Evolutionary conservation across 2,888 invertebrate genomes (phyloP).

Genomic region (Andrena flavipes): DNA sequence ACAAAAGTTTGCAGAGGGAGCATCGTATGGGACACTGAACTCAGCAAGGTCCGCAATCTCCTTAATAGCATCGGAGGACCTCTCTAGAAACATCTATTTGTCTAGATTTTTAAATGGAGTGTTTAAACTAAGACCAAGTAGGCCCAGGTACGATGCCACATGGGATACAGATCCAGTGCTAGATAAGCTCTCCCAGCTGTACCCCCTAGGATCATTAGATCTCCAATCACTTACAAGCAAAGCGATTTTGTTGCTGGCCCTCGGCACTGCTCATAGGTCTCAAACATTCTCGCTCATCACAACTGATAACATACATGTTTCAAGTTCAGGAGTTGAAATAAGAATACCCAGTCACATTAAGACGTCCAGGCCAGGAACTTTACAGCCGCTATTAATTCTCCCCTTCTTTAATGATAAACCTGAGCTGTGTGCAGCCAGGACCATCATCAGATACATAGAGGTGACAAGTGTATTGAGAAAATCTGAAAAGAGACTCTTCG

Average conservation of each 20-base stretch:
- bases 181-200: not conserved
- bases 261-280: not conserved
- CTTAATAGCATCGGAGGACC: not conserved
- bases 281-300: not conserved
- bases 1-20: not conserved
- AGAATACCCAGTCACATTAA: not conserved
- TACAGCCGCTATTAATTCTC: not conserved
- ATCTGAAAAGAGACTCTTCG: too few relatives aligned
- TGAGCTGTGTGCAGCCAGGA: not conserved
- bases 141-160: not conserved
- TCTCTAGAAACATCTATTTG: not conserved
- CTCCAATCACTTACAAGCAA: not conserved
- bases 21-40: not conserved
- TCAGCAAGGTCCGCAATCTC: not conserved
- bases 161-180: not conserved
- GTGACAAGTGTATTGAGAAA: too few relatives aligned
- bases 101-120: not conserved
- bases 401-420: not conserved
- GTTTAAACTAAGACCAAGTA: not conserved
- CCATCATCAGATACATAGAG: not conserved
- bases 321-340: not conserved
- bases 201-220: not conserved
- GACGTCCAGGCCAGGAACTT: not conserved
- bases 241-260: not conserved
- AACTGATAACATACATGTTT: not conserved